Conservation (phyloP, 2,113 vertebrate species). For the Rhabdomys dilectus region DNA sequence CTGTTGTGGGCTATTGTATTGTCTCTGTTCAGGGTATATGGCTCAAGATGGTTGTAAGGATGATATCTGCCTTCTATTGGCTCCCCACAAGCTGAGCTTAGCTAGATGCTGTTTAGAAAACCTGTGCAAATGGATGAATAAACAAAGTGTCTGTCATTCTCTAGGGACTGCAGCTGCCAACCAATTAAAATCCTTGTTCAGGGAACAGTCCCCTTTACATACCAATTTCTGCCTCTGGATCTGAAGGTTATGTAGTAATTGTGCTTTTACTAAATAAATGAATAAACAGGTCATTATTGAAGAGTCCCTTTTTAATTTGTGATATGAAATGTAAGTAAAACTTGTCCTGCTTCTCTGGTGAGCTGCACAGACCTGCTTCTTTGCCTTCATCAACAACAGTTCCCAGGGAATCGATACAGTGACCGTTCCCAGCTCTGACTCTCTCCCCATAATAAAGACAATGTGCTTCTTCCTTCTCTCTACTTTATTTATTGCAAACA, state of each 20-base stretch:
- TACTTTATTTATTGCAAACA: conserved; percentile 54
- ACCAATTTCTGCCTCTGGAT: background rate
- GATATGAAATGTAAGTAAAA: background rate
- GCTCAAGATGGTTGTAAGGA: too few relatives aligned
- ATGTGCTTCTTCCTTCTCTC: background rate
- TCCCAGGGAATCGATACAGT: background rate
- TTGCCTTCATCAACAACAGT: background rate
- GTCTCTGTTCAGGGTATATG: too few relatives aligned
- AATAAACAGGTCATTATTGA: background rate
- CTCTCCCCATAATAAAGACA: conserved; percentile 8
- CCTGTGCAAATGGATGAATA: background rate
- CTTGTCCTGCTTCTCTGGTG: background rate
- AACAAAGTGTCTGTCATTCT: background rate
- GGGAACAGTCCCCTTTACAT: background rate
- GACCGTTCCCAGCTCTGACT: background rate
- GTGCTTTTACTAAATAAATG: background rate
- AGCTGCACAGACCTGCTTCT: background rate
- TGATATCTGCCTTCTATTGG: too few relatives aligned
- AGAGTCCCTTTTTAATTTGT: background rate
- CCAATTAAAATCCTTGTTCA: background rate
- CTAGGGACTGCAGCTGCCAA: background rate
- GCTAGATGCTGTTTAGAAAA: background rate
- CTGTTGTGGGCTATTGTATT: too few relatives aligned
- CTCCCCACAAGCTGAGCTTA: background rate
- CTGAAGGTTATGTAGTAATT: background rate